phyloP scores from a whole-genome alignment of 1,140 invertebrate genomes.

The Rhagoletis pomonella region DNA sequence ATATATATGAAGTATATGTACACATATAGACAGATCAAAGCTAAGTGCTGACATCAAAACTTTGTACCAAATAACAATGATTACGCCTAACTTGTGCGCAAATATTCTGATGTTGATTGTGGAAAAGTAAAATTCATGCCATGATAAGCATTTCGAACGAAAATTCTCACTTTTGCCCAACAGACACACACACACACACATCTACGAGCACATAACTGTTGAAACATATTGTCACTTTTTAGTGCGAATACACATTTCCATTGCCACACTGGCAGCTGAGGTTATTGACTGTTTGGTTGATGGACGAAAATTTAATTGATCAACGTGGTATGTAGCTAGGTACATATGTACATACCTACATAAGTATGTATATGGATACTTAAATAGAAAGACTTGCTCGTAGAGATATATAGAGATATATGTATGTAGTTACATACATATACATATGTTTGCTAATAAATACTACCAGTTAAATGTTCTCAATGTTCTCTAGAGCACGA shows the following conservation, averaged over 20 bases:
- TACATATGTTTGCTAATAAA: too few relatives aligned
- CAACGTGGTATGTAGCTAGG: neutral
- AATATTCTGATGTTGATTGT: neutral
- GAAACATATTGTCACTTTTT: neutral
- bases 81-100: neutral
- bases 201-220: too few relatives aligned
- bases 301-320: conserved; percentile 18
- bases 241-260: neutral
- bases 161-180: too few relatives aligned
- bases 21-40: neutral
- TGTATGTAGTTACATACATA: too few relatives aligned
- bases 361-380: too few relatives aligned
- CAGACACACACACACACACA: too few relatives aligned
- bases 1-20: neutral
- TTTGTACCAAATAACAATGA: neutral
- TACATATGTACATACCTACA: neutral
- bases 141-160: neutral
- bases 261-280: neutral
- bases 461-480: neutral
- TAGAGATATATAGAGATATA: too few relatives aligned
- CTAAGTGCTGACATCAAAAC: neutral
- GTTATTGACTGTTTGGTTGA: neutral
- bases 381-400: too few relatives aligned
- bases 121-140: neutral
- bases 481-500: conserved; percentile 39